A percentile compares a stretch with the other conserved stretches of the same genome.
These are phyloP conservation scores for Trematocara unimaculatum DNA, from an alignment of 2,113 vertebrate species.

Conservation along the genomic window DNA sequence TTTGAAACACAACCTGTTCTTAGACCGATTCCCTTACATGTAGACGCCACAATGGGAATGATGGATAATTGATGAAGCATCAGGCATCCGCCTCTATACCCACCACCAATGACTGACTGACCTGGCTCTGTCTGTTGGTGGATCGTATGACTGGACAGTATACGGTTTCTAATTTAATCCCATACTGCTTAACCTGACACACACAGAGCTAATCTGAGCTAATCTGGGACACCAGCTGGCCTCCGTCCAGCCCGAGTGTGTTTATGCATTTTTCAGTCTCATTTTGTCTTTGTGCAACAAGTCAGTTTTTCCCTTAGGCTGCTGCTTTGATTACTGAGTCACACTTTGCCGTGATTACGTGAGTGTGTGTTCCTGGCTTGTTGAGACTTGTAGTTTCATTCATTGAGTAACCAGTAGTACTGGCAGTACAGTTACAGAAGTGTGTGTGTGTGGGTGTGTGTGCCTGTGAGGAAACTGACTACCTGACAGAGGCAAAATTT, in stretches of 20 bases:
- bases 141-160: not conserved
- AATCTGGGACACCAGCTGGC: conserved; percentile 48
- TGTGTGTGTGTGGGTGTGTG: not conserved
- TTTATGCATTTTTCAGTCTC: not conserved
- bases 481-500: not conserved
- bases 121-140: not conserved
- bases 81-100: not conserved
- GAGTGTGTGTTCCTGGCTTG: not conserved
- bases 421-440: not conserved
- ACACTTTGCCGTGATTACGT: not conserved
- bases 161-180: conserved; percentile 20
- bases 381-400: not conserved
- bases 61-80: not conserved
- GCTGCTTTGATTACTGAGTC: not conserved
- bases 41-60: not conserved
- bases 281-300: not conserved
- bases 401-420: not conserved
- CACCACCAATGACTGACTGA: not conserved
- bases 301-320: not conserved
- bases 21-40: not conserved
- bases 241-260: not conserved
- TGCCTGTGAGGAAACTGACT: not conserved
- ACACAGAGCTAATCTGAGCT: conserved; percentile 39
- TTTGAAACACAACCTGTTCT: not conserved
- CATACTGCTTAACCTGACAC: conserved; percentile 14